Conservation (phyloP, 2,113 vertebrate genomes). For the Leptobrachium ailaonicum region DNA sequence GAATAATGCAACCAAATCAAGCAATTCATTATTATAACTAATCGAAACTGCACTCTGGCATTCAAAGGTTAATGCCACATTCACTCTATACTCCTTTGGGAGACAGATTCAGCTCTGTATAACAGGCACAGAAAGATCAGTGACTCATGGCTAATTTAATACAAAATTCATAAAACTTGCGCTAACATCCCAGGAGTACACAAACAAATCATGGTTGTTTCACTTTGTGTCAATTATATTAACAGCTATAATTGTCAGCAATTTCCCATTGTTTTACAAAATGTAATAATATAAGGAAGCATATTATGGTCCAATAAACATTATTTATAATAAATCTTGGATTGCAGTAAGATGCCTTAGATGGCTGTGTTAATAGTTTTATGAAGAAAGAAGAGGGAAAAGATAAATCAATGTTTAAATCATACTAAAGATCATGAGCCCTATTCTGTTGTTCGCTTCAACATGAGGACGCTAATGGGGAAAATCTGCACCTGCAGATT, state of each 20-base stretch:
- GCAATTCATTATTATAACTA: no score
- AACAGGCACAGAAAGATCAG: constrained; percentile 26
- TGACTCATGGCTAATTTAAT: constrained; percentile 42
- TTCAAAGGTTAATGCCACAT: not conserved
- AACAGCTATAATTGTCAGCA: constrained; percentile 29
- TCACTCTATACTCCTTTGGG: not conserved
- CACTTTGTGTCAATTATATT: constrained; percentile 18
- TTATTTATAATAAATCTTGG: not conserved
- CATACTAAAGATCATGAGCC: no score
- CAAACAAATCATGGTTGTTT: constrained; percentile 24
- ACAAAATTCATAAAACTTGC: constrained; percentile 32
- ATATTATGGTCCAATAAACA: not conserved
- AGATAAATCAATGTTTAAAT: no score
- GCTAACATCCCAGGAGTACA: constrained; percentile 16
- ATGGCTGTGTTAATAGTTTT: no score
- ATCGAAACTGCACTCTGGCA: not conserved
- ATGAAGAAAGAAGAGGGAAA: no score
- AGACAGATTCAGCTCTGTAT: not conserved
- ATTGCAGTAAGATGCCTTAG: no score
- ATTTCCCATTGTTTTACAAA: constrained; percentile 36
- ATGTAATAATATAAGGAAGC: not conserved
- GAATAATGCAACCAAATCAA: no score
- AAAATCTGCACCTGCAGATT: no score
- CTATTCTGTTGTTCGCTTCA: no score
- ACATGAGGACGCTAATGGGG: no score